Base-by-base conservation (phyloP, 2,113 vertebrate species). In the Perca fluviatilis region DNA sequence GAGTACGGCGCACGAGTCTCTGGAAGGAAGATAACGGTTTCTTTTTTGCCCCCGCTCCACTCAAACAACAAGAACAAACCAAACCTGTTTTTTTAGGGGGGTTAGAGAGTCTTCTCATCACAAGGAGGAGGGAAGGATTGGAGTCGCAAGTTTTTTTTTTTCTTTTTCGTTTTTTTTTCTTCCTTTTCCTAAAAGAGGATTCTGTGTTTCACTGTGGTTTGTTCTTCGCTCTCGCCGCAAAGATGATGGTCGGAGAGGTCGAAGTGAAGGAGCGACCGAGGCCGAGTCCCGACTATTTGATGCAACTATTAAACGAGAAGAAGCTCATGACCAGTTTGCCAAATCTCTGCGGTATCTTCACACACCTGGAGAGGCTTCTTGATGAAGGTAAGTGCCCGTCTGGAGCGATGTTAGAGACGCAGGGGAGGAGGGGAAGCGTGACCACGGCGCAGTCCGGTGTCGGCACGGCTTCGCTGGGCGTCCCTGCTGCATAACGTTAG, bases 191-290 rank as follows among this genome's bases (percentile, higher is more conserved):
- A 69, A 91, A 91, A 87, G 85, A 88, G 94, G 94, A 95, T 95
- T 94, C 91, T 93, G 94, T 92, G 46, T 83, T 66, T 85, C 69
- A 89, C 83, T 68, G 89, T 89, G 91, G 89, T 89, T 92, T 90
- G 88, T 81, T 92, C 86, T 89, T 74, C 90, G 71, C 75, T 92
- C 90, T 91, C 92, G 92, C 84, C 91, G 94, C 94, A 92, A 94
- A 95, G 81, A 96, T 96, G 95, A 96, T 96, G 96, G 96, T 96
- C 94, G 96, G 96, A 94, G 96, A 96, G 95, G 95, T 96, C 86
- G 96, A 96, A 94, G 94, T 96, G 95, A 96, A 95, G 95, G 96
- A 96, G 94, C 95, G 95, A 94, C 96, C 96, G 94, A 96, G 96
- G 95, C 95, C 96, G 93, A 96, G 95, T 94, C 96, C 96, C 88